Evolutionary conservation across 2,113 vertebrate genomes (phyloP).

Genomic region (Papio anubis): DNA sequence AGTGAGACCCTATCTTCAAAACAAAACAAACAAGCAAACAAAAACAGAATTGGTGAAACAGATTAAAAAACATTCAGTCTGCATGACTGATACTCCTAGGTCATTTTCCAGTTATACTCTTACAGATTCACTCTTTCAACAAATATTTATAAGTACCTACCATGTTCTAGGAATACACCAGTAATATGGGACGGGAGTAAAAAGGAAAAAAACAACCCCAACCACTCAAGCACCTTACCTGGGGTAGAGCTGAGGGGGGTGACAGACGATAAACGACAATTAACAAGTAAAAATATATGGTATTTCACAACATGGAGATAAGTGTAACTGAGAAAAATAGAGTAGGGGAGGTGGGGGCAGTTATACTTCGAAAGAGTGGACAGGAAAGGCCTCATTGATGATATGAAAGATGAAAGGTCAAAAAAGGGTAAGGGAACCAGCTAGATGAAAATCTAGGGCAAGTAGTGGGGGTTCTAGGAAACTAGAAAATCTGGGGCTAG

Average conservation of each 20-base stretch:
- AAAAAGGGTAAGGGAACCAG: not conserved
- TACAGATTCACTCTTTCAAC: conserved; percentile 7
- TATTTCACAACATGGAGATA: not conserved
- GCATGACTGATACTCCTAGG: not conserved
- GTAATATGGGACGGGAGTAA: not conserved
- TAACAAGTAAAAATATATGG: not conserved
- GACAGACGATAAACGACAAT: not conserved
- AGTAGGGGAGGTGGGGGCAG: not conserved
- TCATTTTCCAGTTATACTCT: conserved; percentile 26
- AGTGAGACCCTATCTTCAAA: not conserved
- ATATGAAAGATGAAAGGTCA: not conserved
- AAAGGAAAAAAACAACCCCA: not conserved
- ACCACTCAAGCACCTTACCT: not conserved
- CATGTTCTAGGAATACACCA: not conserved
- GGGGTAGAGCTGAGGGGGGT: not conserved
- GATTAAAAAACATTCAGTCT: not conserved
- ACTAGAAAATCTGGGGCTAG: not conserved
- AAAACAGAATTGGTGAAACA: not conserved
- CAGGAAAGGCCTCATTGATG: not conserved
- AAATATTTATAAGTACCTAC: not conserved
- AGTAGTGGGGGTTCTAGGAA: not conserved
- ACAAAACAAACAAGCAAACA: not conserved
- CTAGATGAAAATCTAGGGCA: not conserved
- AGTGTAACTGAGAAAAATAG: not conserved
- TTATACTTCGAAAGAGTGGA: not conserved